These are phyloP conservation scores for Chitala chitala DNA, from an alignment of 2,113 vertebrate genomes.

Conservation along the genomic window DNA sequence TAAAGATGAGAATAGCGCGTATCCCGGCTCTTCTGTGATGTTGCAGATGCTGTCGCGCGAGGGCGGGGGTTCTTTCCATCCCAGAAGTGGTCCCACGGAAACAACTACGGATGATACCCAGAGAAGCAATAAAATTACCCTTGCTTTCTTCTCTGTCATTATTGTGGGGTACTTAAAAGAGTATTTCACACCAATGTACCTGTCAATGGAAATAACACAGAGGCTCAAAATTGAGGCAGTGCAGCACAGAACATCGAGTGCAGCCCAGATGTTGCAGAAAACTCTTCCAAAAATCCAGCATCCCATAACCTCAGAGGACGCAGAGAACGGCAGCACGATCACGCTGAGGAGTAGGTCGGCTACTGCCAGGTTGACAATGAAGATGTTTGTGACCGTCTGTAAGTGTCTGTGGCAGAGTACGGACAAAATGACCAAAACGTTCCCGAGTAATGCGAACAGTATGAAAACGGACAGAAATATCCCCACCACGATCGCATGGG, in stretches of 20 bases:
- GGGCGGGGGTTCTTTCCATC: slow-evolving; percentile 74
- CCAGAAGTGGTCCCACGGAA: slow-evolving; percentile 71
- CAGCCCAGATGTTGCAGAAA: slow-evolving; percentile 25
- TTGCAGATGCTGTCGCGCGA: slow-evolving; percentile 63
- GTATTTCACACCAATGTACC: slow-evolving; percentile 27
- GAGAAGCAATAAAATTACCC: slow-evolving; percentile 6
- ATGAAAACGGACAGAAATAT: slow-evolving; percentile 3
- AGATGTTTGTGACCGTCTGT: slow-evolving; percentile 31
- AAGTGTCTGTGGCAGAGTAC: slow-evolving; percentile 16
- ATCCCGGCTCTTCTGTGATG: slow-evolving; percentile 73
- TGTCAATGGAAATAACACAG: slow-evolving; percentile 29
- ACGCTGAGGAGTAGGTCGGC: slow-evolving; percentile 29
- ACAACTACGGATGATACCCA: slow-evolving; percentile 33
- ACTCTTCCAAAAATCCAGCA: slow-evolving; percentile 28
- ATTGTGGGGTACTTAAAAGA: slow-evolving; percentile 14
- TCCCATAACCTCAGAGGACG: slow-evolving; percentile 19
- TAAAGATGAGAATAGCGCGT: slow-evolving; percentile 74
- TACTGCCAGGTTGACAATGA: slow-evolving; percentile 27
- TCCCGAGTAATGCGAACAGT: neutral
- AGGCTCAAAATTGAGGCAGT: slow-evolving; percentile 27
- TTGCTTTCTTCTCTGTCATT: slow-evolving; percentile 16
- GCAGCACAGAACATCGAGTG: slow-evolving; percentile 23
- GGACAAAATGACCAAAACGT: slow-evolving; percentile 11
- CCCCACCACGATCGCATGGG: neutral
- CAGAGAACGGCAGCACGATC: slow-evolving; percentile 23